Conservation (phyloP, 1,140 invertebrate species). For the Amphibalanus amphitrite region DNA sequence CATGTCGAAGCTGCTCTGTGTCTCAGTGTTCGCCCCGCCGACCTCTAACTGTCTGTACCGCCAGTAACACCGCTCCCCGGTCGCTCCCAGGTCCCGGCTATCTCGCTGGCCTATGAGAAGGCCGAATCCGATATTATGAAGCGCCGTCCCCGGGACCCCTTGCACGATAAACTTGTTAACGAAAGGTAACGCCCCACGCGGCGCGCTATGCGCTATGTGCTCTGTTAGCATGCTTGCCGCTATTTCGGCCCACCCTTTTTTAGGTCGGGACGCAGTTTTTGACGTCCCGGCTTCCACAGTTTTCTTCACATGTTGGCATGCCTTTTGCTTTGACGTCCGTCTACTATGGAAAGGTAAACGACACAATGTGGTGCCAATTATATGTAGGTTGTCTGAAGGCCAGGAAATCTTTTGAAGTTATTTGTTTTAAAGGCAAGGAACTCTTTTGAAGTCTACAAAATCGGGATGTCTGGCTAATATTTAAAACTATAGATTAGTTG, state of each 20-base stretch:
- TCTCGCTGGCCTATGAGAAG: constrained; percentile 95
- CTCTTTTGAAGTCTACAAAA: too few relatives aligned
- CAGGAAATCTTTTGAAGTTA: too few relatives aligned
- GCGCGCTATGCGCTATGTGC: neutral
- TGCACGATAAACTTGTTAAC: constrained; percentile 94
- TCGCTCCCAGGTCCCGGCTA: constrained; percentile 54
- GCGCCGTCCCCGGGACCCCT: constrained; percentile 84
- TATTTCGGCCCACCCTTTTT: constrained; percentile 6
- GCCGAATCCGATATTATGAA: constrained; percentile 99
- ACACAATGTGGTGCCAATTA: too few relatives aligned
- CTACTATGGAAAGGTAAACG: too few relatives aligned
- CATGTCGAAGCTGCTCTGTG: too few relatives aligned
- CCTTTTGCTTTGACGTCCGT: neutral
- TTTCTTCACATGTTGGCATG: neutral
- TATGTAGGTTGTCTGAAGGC: too few relatives aligned
- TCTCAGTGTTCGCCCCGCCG: too few relatives aligned
- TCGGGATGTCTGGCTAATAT: too few relatives aligned
- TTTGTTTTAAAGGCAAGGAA: too few relatives aligned
- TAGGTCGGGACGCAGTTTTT: neutral
- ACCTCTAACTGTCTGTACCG: neutral
- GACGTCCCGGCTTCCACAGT: neutral
- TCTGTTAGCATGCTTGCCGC: neutral
- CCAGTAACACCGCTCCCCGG: neutral
- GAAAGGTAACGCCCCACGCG: constrained; percentile 53
- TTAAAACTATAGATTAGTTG: too few relatives aligned